These are phyloP conservation scores for Lamellibrachia luymesi DNA, from an alignment of 1,140 invertebrate genomes.

Conservation along the genomic window DNA sequence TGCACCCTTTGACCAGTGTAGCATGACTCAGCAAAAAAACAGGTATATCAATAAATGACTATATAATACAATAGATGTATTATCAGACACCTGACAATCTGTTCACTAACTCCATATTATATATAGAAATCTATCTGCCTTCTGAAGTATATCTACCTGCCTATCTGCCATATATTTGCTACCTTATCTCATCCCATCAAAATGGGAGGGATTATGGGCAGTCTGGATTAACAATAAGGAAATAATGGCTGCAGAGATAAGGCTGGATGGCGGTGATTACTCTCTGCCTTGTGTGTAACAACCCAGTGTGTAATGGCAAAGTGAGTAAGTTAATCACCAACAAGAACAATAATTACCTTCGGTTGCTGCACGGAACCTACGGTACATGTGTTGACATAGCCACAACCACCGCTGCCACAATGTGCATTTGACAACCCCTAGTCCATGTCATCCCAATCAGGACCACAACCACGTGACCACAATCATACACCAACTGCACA, in stretches of 20 bases:
- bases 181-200: background rate
- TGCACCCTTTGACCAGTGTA: no score
- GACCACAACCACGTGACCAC: background rate
- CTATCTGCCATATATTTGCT: background rate
- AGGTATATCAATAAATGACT: background rate
- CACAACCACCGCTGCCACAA: background rate
- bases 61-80: background rate
- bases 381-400: background rate
- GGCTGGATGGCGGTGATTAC: no score
- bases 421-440: no score
- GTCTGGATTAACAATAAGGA: no score
- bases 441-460: background rate
- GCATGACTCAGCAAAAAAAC: no score
- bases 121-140: background rate
- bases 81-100: background rate
- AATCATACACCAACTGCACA: background rate
- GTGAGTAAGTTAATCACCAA: background rate
- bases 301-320: no score
- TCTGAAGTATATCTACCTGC: background rate
- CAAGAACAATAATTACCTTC: background rate
- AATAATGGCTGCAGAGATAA: no score
- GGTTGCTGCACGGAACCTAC: background rate
- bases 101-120: background rate
- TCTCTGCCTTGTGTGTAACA: no score
- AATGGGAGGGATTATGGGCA: background rate